Percentiles rank a stretch among this genome's conserved stretches.
Conservation (phyloP, 2,113 vertebrate genomes). For the Oxygymnocypris stewartii region DNA sequence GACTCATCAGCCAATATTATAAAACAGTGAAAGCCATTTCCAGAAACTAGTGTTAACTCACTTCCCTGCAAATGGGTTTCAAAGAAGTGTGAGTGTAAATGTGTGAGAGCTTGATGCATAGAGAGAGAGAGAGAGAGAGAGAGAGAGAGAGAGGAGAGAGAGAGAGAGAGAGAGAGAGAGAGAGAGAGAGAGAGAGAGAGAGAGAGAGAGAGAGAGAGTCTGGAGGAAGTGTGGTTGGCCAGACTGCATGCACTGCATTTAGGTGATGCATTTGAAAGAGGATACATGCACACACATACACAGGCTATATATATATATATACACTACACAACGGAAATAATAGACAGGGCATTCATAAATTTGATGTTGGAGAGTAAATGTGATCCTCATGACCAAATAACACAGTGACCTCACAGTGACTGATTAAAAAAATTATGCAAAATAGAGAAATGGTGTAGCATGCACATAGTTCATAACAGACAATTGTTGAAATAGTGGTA, state of each 20-base stretch:
- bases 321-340: conserved; percentile 47
- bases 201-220: not conserved
- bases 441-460: not conserved
- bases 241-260: conserved; percentile 27
- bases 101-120: conserved; percentile 13
- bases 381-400: not conserved
- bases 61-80: conserved; percentile 49
- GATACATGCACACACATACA: not conserved
- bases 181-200: no score
- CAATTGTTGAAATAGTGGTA: not conserved
- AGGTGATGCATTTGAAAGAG: conserved; percentile 24
- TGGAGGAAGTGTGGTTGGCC: conserved; percentile 52
- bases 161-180: no score
- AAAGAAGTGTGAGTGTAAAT: conserved; percentile 46
- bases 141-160: not conserved
- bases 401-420: not conserved
- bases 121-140: conserved; percentile 24
- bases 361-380: not conserved
- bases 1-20: conserved; percentile 42
- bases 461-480: not conserved
- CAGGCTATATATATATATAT: conserved; percentile 9
- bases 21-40: conserved; percentile 44
- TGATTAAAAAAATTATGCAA: not conserved
- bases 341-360: conserved; percentile 51
- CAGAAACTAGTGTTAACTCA: conserved; percentile 46